A percentile compares a stretch with the other conserved stretches of the same genome.
Evolutionary conservation across 2,797 vertebrate genomes (phyloP).

Genomic region (Pitangus sulphuratus): DNA sequence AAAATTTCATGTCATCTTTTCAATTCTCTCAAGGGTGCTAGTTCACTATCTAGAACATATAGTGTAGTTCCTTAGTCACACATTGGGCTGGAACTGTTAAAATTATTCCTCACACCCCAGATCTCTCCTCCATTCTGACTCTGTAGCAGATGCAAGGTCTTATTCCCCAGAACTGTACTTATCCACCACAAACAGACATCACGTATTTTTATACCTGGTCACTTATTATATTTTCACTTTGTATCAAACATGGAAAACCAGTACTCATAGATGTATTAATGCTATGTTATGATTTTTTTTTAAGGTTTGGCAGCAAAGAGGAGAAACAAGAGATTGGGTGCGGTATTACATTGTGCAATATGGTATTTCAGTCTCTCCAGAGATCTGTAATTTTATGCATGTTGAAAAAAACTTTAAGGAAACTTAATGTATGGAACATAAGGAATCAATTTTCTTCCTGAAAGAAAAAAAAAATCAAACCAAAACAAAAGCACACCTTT

Average conservation of each 20-base stretch:
- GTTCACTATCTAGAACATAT: neutral
- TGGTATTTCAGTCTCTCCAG: conserved; percentile 71
- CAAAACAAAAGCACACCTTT: conserved; percentile 52
- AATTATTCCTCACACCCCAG: neutral
- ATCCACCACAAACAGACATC: neutral
- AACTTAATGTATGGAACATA: conserved; percentile 66
- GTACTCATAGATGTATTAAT: conserved; percentile 5
- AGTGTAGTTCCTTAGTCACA: conserved; percentile 18
- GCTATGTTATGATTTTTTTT: neutral
- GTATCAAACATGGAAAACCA: conserved; percentile 11
- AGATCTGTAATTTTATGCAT: conserved; percentile 65
- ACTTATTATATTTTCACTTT: neutral
- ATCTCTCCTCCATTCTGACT: neutral
- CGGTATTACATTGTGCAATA: conserved; percentile 15
- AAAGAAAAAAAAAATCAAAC: neutral
- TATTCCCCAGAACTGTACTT: neutral
- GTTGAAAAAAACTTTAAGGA: conserved; percentile 61
- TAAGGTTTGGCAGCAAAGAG: conserved; percentile 1
- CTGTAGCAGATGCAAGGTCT: neutral
- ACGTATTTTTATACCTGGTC: neutral
- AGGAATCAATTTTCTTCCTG: conserved; percentile 71
- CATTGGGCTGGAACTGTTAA: conserved; percentile 63
- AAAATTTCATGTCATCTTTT: neutral
- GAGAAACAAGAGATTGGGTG: neutral
- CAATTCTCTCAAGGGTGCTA: neutral